Percentiles rank a stretch among this genome's conserved stretches.
Conservation (phyloP, 2,888 invertebrate species). For the Eueremaeus valkanovi region DNA sequence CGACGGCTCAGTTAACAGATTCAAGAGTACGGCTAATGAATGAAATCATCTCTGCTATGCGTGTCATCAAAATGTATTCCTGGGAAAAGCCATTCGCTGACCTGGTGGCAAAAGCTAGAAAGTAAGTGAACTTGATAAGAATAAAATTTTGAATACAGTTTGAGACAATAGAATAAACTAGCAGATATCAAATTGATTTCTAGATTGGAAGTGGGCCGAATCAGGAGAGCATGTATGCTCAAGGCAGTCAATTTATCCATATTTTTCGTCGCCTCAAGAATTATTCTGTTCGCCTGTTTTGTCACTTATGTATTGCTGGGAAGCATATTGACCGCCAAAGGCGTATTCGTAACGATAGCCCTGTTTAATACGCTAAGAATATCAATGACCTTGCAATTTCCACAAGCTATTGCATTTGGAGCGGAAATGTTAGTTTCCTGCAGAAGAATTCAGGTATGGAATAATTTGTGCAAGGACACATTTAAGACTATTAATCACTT, state of each 20-base stretch:
- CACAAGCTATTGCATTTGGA: background rate
- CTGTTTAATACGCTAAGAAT: background rate
- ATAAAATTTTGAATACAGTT: too few relatives aligned
- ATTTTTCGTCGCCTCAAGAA: conserved; percentile 68
- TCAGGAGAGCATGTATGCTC: conserved; percentile 61
- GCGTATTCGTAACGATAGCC: conserved; percentile 70
- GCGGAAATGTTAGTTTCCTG: background rate
- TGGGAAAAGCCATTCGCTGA: conserved; percentile 61
- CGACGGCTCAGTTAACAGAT: conserved; percentile 1
- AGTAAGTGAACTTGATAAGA: too few relatives aligned
- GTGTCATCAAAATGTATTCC: conserved; percentile 93
- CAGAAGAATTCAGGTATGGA: background rate
- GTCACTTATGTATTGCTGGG: conserved; percentile 66
- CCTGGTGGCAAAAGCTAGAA: background rate
- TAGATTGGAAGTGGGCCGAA: conserved; percentile 64
- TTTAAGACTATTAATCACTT: background rate
- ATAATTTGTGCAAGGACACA: background rate
- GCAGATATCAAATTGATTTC: too few relatives aligned
- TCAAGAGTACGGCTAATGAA: conserved; percentile 57
- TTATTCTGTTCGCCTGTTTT: conserved; percentile 74
- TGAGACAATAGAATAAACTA: too few relatives aligned
- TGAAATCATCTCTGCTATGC: conserved; percentile 86
- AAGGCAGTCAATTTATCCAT: conserved; percentile 64
- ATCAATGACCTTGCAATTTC: background rate
- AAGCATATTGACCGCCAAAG: conserved; percentile 64